Evolutionary conservation across 2,113 vertebrate species (phyloP).

Genomic region (Mixornis gularis): DNA sequence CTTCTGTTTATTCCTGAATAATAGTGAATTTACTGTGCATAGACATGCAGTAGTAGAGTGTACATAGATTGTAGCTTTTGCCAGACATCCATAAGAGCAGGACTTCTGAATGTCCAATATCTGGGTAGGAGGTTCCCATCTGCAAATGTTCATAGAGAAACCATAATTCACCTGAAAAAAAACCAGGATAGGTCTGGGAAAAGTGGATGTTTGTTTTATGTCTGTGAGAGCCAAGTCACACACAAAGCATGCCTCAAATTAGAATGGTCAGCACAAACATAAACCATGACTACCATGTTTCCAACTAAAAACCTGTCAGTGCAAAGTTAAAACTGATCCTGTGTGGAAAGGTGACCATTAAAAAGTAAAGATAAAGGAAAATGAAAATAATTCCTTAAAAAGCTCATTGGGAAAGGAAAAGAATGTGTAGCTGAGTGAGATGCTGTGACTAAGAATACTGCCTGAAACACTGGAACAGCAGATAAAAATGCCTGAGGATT

Average conservation of each 20-base stretch:
- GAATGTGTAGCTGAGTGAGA: background rate
- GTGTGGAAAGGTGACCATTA: background rate
- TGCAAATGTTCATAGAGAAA: background rate
- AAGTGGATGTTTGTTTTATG: background rate
- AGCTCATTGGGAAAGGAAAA: background rate
- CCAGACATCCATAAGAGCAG: rapidly evolving
- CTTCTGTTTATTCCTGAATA: background rate
- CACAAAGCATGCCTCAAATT: background rate
- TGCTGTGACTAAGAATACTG: background rate
- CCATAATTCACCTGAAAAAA: background rate
- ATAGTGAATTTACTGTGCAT: background rate
- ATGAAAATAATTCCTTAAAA: background rate
- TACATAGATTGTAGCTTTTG: background rate
- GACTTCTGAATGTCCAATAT: background rate
- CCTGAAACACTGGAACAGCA: background rate
- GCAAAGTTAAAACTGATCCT: background rate
- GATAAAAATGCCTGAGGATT: background rate
- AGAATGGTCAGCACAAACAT: background rate
- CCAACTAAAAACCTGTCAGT: background rate
- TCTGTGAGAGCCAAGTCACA: background rate
- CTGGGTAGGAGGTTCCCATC: background rate
- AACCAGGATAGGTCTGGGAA: background rate
- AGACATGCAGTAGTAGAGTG: background rate
- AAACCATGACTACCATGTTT: background rate
- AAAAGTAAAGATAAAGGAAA: background rate